Evolutionary conservation across 2,113 vertebrate genomes (phyloP), one percentile per base, ranked within the genome.

Genomic region (Ceyx cyanopectus): DNA sequence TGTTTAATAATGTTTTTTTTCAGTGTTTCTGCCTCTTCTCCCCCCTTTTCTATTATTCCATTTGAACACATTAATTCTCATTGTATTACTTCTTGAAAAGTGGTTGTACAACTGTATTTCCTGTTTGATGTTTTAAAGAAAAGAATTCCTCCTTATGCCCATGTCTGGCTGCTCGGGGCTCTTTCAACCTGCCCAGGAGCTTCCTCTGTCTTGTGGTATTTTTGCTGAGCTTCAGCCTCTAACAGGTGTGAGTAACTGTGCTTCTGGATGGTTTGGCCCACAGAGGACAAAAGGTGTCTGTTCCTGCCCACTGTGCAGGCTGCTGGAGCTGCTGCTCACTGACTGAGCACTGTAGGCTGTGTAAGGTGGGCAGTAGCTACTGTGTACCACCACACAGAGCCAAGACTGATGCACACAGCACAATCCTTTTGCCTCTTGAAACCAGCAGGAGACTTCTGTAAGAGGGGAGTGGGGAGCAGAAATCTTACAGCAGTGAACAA

Each of bases 1-100:
- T 54, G 68, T 89, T 93, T 54, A 85, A 56, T 60, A 91, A 78
- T 24, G 7, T 48, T 19, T 89, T 83, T 81, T 85, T 41, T 87
- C 67, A 63, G 54, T 84, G 37, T 79, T 94, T 84, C 66, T 7
- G 16, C 67, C 40, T 85, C 21, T 41, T 29, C 24, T 67, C 19
- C 12, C 50, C 34, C 19, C 7, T 77, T 54, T 74, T 74, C 15
- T 89, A 13, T 85, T 78, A 65, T 10, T 54, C 74, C 10, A 37
- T 8, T 78, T 45, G n/a, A 80, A 6, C 20, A 54, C 9, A 9
- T 48, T 80, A 9, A 56, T 69, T 62, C 27, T 95, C 46, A 14
- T 41, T 81, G 30, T 87, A 78, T 58, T 87, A 73, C 17, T 78
- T 74, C 57, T 79, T 89, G 53, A 86, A 90, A 91, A 69, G 54